Conservation (phyloP, 2,888 invertebrate genomes). For the Dascillus cervinus region DNA sequence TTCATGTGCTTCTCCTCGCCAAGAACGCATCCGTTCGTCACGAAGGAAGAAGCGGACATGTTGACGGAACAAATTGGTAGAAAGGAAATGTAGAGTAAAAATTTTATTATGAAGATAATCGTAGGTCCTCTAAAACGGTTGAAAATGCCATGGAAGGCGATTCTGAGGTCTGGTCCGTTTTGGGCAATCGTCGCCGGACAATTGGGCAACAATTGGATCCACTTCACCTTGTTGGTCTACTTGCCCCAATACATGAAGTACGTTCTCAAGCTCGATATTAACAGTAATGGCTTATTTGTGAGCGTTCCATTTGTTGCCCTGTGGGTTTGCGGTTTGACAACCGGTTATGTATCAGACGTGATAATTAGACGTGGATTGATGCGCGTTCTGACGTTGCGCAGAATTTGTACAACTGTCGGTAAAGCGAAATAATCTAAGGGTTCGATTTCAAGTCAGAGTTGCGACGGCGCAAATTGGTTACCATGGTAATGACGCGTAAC, state of each 20-base stretch:
- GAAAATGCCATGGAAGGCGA: conserved; percentile 50
- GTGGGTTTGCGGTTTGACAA: conserved; percentile 43
- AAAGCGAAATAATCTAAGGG: too few species aligned
- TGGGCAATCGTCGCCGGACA: conserved; percentile 70
- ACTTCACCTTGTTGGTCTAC: conserved; percentile 64
- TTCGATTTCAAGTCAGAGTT: too few species aligned
- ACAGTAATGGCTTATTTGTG: conserved; percentile 54
- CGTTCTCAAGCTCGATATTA: conserved; percentile 57
- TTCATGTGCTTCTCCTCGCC: conserved; percentile 2
- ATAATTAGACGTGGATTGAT: conserved; percentile 1
- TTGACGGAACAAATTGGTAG: too few species aligned
- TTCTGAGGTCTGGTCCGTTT: conserved; percentile 61
- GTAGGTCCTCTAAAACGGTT: too few species aligned
- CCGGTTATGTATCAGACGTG: conserved; percentile 1
- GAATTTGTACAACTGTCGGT: too few species aligned
- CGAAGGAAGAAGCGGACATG: conserved; percentile 45
- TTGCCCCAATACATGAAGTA: conserved; percentile 64
- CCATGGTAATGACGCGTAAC: too few species aligned
- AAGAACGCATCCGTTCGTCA: conserved; percentile 4
- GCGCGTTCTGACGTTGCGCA: neutral
- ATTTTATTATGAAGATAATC: too few species aligned
- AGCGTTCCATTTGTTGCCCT: conserved; percentile 60
- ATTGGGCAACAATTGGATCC: conserved; percentile 64
- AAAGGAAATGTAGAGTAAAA: too few species aligned
- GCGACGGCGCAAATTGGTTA: too few species aligned